These are phyloP conservation scores for Caenorhabditis angaria DNA, from an alignment of 2,888 invertebrate genomes.

Conservation along the genomic window DNA sequence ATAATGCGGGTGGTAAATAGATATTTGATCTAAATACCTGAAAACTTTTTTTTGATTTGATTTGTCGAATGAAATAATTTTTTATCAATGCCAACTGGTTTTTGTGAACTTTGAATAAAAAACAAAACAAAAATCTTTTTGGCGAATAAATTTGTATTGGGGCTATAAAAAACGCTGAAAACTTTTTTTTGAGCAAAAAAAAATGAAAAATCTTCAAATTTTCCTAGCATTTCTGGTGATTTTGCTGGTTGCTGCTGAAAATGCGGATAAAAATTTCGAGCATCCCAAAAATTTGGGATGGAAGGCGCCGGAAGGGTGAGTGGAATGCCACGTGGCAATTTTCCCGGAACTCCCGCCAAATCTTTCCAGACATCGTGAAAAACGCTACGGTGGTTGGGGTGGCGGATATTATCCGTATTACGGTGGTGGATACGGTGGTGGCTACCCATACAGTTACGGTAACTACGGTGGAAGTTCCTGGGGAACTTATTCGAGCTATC, in stretches of 20 bases:
- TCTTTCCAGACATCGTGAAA: conserved; percentile 28
- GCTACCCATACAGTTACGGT: conserved; percentile 11
- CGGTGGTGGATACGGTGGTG: conserved; percentile 21
- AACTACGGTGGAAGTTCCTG: conserved; percentile 28
- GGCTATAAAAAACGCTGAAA: neutral
- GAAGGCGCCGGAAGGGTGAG: conserved; percentile 28
- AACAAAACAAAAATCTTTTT: too few species aligned
- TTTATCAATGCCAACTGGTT: conserved; percentile 1
- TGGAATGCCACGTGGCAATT: neutral
- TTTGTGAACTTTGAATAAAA: too few species aligned
- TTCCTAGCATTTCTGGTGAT: neutral
- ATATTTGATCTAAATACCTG: neutral
- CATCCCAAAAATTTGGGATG: conserved; percentile 32
- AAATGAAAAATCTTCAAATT: neutral
- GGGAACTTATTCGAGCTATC: conserved; percentile 30
- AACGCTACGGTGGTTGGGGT: conserved; percentile 17
- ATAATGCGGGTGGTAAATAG: conserved; percentile 24
- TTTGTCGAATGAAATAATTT: neutral
- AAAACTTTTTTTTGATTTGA: neutral
- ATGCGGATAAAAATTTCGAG: neutral
- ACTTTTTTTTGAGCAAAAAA: neutral
- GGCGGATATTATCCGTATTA: conserved; percentile 14
- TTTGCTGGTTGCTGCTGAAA: neutral
- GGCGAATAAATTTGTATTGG: too few species aligned
- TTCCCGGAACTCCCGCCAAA: neutral